These are phyloP conservation scores for Falco rusticolus DNA, from an alignment of 2,797 vertebrate genomes.

Conservation along the genomic window DNA sequence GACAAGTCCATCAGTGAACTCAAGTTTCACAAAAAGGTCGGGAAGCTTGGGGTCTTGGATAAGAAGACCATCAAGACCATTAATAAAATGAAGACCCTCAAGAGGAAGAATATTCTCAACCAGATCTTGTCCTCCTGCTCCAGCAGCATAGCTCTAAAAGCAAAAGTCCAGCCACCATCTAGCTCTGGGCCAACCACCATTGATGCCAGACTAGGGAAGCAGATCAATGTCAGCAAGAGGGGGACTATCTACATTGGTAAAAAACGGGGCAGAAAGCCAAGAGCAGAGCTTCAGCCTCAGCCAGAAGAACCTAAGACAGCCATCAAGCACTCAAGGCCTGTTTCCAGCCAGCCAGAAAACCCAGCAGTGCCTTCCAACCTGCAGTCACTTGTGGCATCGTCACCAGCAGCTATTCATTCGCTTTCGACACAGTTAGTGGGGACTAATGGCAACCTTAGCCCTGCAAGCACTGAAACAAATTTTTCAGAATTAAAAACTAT, in stretches of 20 bases:
- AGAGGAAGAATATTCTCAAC: conserved; percentile 96
- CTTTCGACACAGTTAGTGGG: conserved; percentile 81
- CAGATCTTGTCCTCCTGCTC: conserved; percentile 91
- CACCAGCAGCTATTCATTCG: conserved; percentile 87
- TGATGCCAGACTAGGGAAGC: conserved; percentile 93
- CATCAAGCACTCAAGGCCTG: conserved; percentile 89
- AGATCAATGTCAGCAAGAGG: conserved; percentile 98
- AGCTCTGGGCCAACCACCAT: conserved; percentile 89
- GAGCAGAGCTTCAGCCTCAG: conserved; percentile 86
- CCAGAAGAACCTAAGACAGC: conserved; percentile 87
- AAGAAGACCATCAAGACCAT: conserved; percentile 88
- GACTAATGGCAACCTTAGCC: conserved; percentile 82
- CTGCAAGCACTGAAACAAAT: conserved; percentile 85
- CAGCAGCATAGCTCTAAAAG: conserved; percentile 86
- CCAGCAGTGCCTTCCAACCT: conserved; percentile 94
- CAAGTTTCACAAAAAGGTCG: conserved; percentile 86
- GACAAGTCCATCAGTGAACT: conserved; percentile 80
- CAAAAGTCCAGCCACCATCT: conserved; percentile 84
- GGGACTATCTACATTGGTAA: conserved; percentile 99
- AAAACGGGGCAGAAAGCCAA: conserved; percentile 95
- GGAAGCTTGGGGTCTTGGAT: conserved; percentile 84
- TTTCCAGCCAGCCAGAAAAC: conserved; percentile 91
- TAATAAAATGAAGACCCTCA: conserved; percentile 93
- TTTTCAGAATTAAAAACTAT: conserved; percentile 92
- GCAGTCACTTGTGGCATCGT: conserved; percentile 82